These are phyloP conservation scores for Paramisgurnus dabryanus DNA, from an alignment of 2,113 vertebrate species.

Conservation along the genomic window DNA sequence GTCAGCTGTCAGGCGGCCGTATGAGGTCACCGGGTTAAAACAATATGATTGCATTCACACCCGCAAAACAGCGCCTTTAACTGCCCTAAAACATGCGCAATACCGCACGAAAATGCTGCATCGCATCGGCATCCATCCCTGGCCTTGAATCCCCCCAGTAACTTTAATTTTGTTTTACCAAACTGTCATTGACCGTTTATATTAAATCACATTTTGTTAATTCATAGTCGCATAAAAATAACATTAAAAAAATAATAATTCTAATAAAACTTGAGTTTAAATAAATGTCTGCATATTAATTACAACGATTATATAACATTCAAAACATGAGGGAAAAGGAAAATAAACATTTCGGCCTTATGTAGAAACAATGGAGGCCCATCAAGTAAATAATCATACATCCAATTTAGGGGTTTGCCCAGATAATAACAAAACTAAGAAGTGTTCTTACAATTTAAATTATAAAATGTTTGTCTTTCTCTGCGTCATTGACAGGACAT, in stretches of 20 bases:
- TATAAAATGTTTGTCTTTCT: not conserved
- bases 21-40: constrained; percentile 64
- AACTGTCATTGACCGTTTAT: not conserved
- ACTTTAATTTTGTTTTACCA: not conserved
- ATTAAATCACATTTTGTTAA: not conserved
- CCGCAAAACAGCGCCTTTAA: constrained; percentile 42
- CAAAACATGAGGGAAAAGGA: no score
- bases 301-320: no score
- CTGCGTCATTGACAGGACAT: not conserved
- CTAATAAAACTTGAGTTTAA: no score
- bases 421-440: no score
- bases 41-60: constrained; percentile 69
- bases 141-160: not conserved
- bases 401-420: no score
- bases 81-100: constrained; percentile 16
- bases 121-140: constrained; percentile 9
- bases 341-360: no score
- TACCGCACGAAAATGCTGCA: not conserved
- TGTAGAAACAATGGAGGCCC: no score
- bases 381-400: no score
- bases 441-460: no score
- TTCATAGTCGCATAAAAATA: not conserved
- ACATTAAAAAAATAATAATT: no score
- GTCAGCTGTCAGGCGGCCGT: constrained; percentile 79
- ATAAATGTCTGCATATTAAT: no score